Conservation (phyloP, 1,140 invertebrate species). For the Drosophila bocki region DNA sequence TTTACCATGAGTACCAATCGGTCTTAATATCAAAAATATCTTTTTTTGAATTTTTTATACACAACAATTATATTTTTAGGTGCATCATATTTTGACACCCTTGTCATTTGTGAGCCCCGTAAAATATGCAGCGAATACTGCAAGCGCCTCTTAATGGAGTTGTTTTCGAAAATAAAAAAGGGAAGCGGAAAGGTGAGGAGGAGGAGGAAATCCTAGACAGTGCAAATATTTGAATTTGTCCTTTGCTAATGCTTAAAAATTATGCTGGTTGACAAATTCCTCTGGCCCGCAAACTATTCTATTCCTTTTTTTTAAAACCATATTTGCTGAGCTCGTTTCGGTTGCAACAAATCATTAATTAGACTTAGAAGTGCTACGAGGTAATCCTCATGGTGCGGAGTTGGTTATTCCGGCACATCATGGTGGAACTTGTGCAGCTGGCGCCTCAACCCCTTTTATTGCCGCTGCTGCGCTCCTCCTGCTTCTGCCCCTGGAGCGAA, state of each 20-base stretch:
- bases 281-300: conserved; percentile 19
- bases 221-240: conserved; percentile 75
- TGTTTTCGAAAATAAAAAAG: conserved; percentile 41
- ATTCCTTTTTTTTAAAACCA: conserved; percentile 23
- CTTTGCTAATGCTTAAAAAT: conserved; percentile 77
- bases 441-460: not conserved
- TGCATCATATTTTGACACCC: conserved; percentile 78
- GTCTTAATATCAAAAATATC: not conserved
- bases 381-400: conserved; percentile 29
- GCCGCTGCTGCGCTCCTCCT: not conserved
- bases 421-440: conserved; percentile 53
- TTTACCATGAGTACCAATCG: not conserved
- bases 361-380: conserved; percentile 50
- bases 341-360: conserved; percentile 74
- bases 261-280: conserved; percentile 82
- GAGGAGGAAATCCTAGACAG: conserved; percentile 45
- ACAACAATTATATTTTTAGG: not conserved
- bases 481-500: not conserved
- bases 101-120: conserved; percentile 39
- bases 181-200: not conserved
- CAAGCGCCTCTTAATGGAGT: conserved; percentile 66
- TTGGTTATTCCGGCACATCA: conserved; percentile 29
- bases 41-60: not conserved
- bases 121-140: conserved; percentile 61
- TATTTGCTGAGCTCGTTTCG: conserved; percentile 26